Conservation (phyloP, 2,113 vertebrate genomes). For the Tenebrosternarchus preto region DNA sequence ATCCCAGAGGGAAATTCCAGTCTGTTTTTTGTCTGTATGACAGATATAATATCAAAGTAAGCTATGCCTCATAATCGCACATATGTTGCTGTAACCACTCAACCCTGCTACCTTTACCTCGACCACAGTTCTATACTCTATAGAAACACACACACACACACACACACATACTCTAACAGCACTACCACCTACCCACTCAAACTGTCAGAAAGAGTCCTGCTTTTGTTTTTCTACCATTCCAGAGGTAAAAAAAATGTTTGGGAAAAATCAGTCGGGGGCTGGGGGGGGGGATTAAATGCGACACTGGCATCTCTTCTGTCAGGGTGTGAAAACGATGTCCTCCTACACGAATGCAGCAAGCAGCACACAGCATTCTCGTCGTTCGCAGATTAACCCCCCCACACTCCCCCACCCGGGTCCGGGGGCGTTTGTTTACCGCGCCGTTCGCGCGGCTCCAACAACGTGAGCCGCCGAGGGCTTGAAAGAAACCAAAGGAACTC, state of each 20-base stretch:
- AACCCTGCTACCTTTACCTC: neutral
- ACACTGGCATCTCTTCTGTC: conserved; percentile 43
- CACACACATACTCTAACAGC: neutral
- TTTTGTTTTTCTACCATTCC: conserved; percentile 19
- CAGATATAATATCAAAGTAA: neutral
- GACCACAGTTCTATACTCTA: neutral
- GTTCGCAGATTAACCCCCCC: conserved; percentile 35
- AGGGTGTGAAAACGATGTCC: conserved; percentile 36
- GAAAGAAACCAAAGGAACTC: conserved; percentile 30
- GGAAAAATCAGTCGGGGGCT: conserved; percentile 13
- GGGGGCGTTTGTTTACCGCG: conserved; percentile 52
- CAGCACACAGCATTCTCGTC: conserved; percentile 32
- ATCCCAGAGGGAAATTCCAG: too few species aligned
- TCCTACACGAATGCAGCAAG: conserved; percentile 49
- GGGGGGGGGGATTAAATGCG: conserved; percentile 37
- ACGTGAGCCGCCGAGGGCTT: conserved; percentile 18
- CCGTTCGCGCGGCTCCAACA: conserved; percentile 42
- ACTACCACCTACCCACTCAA: neutral
- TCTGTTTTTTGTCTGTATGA: neutral
- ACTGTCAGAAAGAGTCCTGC: conserved; percentile 25
- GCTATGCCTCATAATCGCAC: too few species aligned
- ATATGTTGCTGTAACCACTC: neutral
- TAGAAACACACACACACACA: neutral
- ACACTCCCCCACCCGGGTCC: conserved; percentile 10
- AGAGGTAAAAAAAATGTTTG: conserved; percentile 14